phyloP scores from a whole-genome alignment of 1,140 invertebrate genomes.

The Liolophura sinensis region DNA sequence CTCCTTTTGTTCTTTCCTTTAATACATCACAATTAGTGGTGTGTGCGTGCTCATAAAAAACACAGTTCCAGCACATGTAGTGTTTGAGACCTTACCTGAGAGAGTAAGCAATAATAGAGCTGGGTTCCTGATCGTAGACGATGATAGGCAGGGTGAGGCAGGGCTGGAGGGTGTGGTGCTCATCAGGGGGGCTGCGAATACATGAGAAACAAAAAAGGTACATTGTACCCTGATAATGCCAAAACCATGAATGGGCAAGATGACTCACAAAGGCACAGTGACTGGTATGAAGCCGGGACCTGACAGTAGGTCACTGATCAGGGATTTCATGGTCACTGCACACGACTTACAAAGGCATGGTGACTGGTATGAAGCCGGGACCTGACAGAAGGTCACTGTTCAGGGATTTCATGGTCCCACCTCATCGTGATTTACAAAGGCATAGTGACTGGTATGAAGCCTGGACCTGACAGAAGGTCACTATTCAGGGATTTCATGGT shows the following conservation, averaged over 20 bases:
- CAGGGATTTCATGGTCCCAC: conserved; percentile 22
- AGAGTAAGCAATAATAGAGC: conserved; percentile 87
- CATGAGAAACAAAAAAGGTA: neutral
- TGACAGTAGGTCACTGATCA: too few species aligned
- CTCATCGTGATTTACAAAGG: conserved; percentile 11
- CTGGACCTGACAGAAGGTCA: conserved; percentile 25
- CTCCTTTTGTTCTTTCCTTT: too few species aligned
- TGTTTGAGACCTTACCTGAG: conserved; percentile 57
- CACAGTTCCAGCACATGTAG: too few species aligned
- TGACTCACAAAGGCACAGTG: too few species aligned
- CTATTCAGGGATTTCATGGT: conserved; percentile 21
- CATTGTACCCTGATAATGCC: too few species aligned
- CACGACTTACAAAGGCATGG: too few species aligned
- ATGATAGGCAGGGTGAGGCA: conserved; percentile 66
- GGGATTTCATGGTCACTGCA: too few species aligned
- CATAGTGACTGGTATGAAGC: conserved; percentile 28
- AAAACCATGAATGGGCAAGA: too few species aligned
- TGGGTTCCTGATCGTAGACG: conserved; percentile 83
- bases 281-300: too few species aligned
- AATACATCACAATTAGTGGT: too few species aligned
- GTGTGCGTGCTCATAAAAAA: too few species aligned
- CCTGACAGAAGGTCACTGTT: conserved; percentile 24
- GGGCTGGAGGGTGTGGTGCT: conserved; percentile 67
- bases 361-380: conserved; percentile 30
- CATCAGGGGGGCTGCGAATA: conserved; percentile 59